These are phyloP conservation scores for Leptonema lineaticorne DNA, from an alignment of 1,140 invertebrate species.

Conservation along the genomic window DNA sequence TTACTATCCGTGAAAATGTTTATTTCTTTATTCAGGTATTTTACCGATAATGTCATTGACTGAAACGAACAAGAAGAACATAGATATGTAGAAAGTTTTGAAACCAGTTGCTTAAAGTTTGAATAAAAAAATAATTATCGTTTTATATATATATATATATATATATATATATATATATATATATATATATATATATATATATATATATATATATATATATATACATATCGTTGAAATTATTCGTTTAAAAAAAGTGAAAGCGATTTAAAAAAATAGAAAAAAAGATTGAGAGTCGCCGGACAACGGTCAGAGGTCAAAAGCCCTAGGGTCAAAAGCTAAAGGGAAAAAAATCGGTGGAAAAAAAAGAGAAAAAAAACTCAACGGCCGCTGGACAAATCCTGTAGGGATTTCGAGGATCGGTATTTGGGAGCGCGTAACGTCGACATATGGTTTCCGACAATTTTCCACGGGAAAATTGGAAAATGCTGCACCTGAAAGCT, in stretches of 20 bases:
- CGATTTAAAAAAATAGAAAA: too few species aligned
- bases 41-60: too few species aligned
- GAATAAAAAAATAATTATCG: too few species aligned
- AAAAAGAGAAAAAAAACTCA: not conserved
- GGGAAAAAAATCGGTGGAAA: too few species aligned
- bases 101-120: too few species aligned
- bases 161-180: not conserved
- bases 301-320: not conserved
- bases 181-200: not conserved
- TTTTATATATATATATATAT: not conserved
- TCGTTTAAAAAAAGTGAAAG: too few species aligned
- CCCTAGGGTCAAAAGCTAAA: not conserved
- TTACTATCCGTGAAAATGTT: constrained; percentile 9
- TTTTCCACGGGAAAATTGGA: not conserved
- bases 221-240: not conserved
- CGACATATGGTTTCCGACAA: not conserved
- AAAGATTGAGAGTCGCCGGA: not conserved
- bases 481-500: not conserved
- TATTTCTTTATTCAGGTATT: too few species aligned
- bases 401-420: not conserved
- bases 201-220: not conserved
- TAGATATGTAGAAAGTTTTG: too few species aligned
- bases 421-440: not conserved
- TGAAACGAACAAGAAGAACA: too few species aligned
- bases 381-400: constrained; percentile 1